Evolutionary conservation across 2,797 vertebrate genomes (phyloP), one percentile per base, ranked within the genome.

Genomic region (Echiichthys vipera): DNA sequence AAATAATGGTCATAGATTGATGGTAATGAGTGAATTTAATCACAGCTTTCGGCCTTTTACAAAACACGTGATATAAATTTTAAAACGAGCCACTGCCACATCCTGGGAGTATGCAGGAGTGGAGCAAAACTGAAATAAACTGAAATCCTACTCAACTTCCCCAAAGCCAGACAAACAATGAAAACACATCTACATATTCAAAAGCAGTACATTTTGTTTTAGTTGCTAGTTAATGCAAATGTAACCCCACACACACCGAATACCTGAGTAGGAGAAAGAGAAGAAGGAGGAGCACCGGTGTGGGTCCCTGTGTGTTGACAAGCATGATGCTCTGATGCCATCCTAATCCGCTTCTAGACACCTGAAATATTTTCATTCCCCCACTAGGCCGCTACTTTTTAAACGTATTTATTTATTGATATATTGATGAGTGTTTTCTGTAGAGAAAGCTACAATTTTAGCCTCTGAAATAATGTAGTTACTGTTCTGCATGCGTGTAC

Each of bases 1-100:
- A n/a, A 88, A 80, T 85, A 80, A 84, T 39, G 53, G 32, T 81
- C 80, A 79, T 12, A 75, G 56, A 84, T 75, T 59, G 69, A 80
- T 62, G 43, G 62, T 88, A 92, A 90, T 89, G 83, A 90, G 69
- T 14, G 32, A 74, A 88, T 89, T 89, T 89, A 91, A 90, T 89
- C 77, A 77, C 80, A 80, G 77, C 84, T 81, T 83, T 81, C 47
- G 64, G 87, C 83, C 66, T 85, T 77, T 76, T 32, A 45, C 65
- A 58, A 74, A 85, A 77, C 75, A 80, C 54, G 63, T 70, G 80
- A 87, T 67, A 43, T 36, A 66, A 45, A 74, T 85, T 72, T 77
- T 74, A 71, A 84, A 86, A 80, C 50, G 64, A 75, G 56, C 67
- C 8, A 2, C 51, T 68, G 49, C 51, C 37, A 3, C 4, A 56